Evolutionary conservation across 2,113 vertebrate genomes (phyloP), one percentile per base, ranked within the genome.

Genomic region (Melanotaenia duboulayi): DNA sequence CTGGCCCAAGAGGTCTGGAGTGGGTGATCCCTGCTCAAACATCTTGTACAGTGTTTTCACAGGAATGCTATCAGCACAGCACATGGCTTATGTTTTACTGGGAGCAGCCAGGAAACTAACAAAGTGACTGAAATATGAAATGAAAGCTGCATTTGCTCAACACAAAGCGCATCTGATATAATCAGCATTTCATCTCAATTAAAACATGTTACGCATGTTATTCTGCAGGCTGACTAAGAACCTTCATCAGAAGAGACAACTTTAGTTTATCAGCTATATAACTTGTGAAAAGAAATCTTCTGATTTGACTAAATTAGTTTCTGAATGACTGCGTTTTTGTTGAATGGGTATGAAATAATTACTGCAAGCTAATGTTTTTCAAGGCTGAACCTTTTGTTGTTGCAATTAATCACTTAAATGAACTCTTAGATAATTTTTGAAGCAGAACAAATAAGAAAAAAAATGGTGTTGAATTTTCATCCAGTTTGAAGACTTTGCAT

Each of bases 381-480:
- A 14, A 66, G 71, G 60, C 76, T 64, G 58, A 83, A 72, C 69
- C 65, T 65, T 80, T 80, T 86, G 75, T 86, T 89, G 78, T 71
- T 11, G 20, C 77, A 85, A 88, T 91, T 77, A 89, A 87, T 88
- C 85, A 90, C 79, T 67, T 77, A 82, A 86, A 86, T 80, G 54
- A 87, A 87, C 74, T 83, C 79, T 4, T 51, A 61, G 63, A 71
- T 54, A 61, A 70, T 84, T 84, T 84, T 55, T 63, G 69, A 83
- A 86, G 87, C 85, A 80, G 80, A 86, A 86, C 84, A 80, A 91
- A 87, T 86, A n/a, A n/a, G 71, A 71, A 71, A 82, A 67, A 81
- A 78, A 82, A 82, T 0, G 22, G 61, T 22, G 71, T 78, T 79
- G 77, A 80, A 74, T 74, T 80, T 78, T 76, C 35, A 70, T 82